phyloP scores from a whole-genome alignment of 2,888 invertebrate species.

The Apodemia mormo region DNA sequence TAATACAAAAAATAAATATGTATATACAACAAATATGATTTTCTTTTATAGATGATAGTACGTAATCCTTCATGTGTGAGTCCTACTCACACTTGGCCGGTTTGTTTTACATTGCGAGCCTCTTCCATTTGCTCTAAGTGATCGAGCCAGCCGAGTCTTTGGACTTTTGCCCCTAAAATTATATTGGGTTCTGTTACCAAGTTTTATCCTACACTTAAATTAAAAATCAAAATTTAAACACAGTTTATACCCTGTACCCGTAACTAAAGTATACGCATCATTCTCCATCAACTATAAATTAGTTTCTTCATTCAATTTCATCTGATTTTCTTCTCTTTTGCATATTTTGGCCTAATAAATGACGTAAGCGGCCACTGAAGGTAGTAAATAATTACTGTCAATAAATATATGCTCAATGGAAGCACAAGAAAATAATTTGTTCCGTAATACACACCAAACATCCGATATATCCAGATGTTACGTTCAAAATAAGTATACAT shows the following conservation, averaged over 20 bases:
- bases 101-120: no score
- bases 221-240: no score
- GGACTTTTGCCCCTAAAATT: no score
- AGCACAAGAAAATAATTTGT: constrained; percentile 51
- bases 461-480: constrained; percentile 62
- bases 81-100: no score
- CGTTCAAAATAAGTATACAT: constrained; percentile 56
- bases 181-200: no score
- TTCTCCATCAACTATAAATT: neutral
- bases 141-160: no score
- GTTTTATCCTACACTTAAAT: no score
- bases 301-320: constrained; percentile 18
- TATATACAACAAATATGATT: no score
- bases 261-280: neutral
- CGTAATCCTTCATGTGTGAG: no score
- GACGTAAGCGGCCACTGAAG: constrained; percentile 55
- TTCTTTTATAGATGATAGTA: no score
- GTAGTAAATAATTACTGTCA: constrained; percentile 46
- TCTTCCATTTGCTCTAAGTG: no score
- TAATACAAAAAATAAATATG: no score
- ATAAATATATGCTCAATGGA: constrained; percentile 29
- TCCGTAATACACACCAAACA: constrained; percentile 49
- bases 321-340: constrained; percentile 27
- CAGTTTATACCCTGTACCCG: neutral
- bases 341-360: constrained; percentile 40